Evolutionary conservation across 2,888 invertebrate genomes (phyloP), one percentile per base, ranked within the genome.

Genomic region (Argyresthia goedartella): DNA sequence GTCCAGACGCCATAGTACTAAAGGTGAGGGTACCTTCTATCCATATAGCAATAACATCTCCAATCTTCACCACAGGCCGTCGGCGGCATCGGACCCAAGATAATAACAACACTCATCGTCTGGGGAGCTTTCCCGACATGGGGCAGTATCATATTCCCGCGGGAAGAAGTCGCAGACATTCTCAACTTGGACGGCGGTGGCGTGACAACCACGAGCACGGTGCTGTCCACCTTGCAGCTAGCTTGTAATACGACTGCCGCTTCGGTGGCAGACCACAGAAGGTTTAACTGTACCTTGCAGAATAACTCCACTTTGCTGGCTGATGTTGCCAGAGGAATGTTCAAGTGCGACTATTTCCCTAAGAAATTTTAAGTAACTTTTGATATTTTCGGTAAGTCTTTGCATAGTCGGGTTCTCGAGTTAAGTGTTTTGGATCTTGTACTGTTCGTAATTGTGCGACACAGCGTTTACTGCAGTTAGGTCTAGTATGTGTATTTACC

Each of bases 61-160:
- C 6, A 25, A 4, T 25, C 36, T 53, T 55, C 46, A 56, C 67
- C 69, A 16, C 75, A 92, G 92, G 89, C 91, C 0, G 84, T 93
- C 55, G 93, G 93, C 51, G 95, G 95, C 10, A 89, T 93, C 56
- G 91, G 93, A 0, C 93, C 96, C 34, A 94, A 93, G 57, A 73
- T 93, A 8, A 90, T 95, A 49, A 93, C 95, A 0, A 89, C 95
- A 0, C 63, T 92, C 1, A 76, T 93, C 3, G 88, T 95, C 9
- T 92, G 92, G 71, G 73, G 89, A 0, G 88, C 92, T 14, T 93
- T 94, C 71, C 92, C 93, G 46, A 92, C 93, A 0, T 92, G 93
- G 89, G 95, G 93, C 0, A 78, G 81, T 4, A 73, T 91, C 8
- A 90, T 95, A 50, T 96, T 85, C 77, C 0, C 33, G 36, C 13